Evolutionary conservation across 2,888 invertebrate genomes (phyloP).

Genomic region (Emmelina monodactyla): DNA sequence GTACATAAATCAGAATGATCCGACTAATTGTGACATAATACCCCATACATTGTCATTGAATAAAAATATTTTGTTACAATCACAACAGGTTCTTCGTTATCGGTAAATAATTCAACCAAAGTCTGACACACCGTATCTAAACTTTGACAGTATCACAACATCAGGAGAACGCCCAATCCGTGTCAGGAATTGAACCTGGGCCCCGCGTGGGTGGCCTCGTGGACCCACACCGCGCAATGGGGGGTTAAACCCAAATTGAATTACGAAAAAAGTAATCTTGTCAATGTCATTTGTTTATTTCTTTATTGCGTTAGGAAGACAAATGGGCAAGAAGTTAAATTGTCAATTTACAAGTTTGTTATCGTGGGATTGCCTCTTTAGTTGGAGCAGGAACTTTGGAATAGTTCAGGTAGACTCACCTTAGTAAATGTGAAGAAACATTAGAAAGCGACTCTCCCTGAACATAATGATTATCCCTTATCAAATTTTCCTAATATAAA

Average conservation of each 20-base stretch:
- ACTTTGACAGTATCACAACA: conserved; percentile 26
- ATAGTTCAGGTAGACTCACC: too few relatives aligned
- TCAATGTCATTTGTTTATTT: neutral
- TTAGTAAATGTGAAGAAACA: too few relatives aligned
- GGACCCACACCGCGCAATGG: conserved; percentile 9
- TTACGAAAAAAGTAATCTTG: conserved; percentile 28
- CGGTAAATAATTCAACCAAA: conserved; percentile 5
- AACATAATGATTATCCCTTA: too few relatives aligned
- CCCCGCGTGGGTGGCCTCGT: conserved; percentile 15
- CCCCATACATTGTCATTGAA: too few relatives aligned
- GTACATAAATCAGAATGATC: neutral
- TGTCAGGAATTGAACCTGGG: conserved; percentile 26
- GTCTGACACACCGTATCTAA: conserved; percentile 25
- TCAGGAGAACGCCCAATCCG: conserved; percentile 34
- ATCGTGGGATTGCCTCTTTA: too few relatives aligned
- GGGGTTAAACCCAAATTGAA: conserved; percentile 32
- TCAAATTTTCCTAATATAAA: too few relatives aligned
- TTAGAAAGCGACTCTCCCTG: too few relatives aligned
- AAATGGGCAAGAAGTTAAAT: too few relatives aligned
- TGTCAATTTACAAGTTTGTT: too few relatives aligned
- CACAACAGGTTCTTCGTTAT: conserved; percentile 8
- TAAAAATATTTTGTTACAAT: conserved; percentile 2
- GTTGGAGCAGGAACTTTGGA: too few relatives aligned
- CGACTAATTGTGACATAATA: neutral
- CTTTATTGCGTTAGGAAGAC: too few relatives aligned